Evolutionary conservation across 2,113 vertebrate species (phyloP).

Genomic region (Zosterops borbonicus): DNA sequence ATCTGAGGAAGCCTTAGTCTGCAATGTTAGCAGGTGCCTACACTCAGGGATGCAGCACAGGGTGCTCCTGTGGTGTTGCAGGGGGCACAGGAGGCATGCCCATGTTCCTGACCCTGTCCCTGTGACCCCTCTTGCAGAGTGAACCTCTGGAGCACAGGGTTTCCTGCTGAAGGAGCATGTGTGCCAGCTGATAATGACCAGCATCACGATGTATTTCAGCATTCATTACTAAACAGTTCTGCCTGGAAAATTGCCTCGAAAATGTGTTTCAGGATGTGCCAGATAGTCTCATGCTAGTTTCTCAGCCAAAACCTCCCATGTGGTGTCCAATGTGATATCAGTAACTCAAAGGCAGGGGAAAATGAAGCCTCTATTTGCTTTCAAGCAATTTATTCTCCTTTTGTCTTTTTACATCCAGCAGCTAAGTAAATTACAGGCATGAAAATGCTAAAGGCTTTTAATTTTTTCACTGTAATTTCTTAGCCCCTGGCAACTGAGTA

Average conservation of each 20-base stretch:
- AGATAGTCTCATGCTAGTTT: slow-evolving; percentile 63
- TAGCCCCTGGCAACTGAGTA: background rate
- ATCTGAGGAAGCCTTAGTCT: background rate
- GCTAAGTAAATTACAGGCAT: slow-evolving; percentile 55
- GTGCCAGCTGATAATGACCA: slow-evolving; percentile 42
- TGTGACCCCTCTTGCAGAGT: background rate
- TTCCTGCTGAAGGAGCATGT: background rate
- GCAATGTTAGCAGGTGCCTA: background rate
- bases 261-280: slow-evolving; percentile 54
- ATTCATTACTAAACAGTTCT: slow-evolving; percentile 56
- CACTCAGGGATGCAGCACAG: background rate
- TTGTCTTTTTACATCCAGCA: slow-evolving; percentile 38
- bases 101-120: background rate
- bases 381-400: slow-evolving; percentile 57
- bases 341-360: slow-evolving; percentile 43
- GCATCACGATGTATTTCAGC: slow-evolving; percentile 26
- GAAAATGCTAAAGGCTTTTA: slow-evolving; percentile 50
- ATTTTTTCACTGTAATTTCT: slow-evolving; percentile 56
- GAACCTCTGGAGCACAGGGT: background rate
- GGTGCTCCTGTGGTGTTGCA: background rate
- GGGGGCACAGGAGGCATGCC: background rate
- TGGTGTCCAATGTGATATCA: slow-evolving; percentile 44
- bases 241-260: slow-evolving; percentile 60
- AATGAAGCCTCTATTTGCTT: slow-evolving; percentile 39
- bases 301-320: slow-evolving; percentile 58